Conservation (phyloP, 1,140 invertebrate genomes). For the Megalopta genalis region DNA sequence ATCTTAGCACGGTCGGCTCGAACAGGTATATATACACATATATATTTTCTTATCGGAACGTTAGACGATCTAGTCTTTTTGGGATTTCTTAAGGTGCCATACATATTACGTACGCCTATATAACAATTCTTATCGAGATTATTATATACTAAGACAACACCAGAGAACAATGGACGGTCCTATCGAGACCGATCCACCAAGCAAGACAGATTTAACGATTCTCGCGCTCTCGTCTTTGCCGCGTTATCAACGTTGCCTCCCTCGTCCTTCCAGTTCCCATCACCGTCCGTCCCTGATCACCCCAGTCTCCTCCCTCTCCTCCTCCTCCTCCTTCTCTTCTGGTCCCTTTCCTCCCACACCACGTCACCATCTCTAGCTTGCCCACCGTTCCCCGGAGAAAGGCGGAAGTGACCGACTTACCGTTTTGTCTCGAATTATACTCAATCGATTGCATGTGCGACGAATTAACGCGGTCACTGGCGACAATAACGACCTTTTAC, state of each 20-base stretch:
- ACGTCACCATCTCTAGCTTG: no score
- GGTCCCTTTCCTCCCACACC: no score
- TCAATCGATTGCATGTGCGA: slow-evolving; percentile 28
- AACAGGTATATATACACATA: slow-evolving; percentile 43
- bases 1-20: slow-evolving; percentile 32
- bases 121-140: slow-evolving; percentile 9
- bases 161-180: not conserved
- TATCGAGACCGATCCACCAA: not conserved
- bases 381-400: slow-evolving; percentile 4
- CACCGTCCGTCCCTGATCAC: no score
- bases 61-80: slow-evolving; percentile 52
- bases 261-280: no score
- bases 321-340: not conserved
- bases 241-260: slow-evolving; percentile 27
- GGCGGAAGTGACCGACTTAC: slow-evolving; percentile 38
- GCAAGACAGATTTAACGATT: not conserved
- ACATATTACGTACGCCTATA: slow-evolving; percentile 22
- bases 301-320: no score
- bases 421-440: slow-evolving; percentile 34
- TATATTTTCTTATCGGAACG: slow-evolving; percentile 62
- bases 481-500: slow-evolving; percentile 47
- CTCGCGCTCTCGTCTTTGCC: slow-evolving; percentile 36
- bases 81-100: slow-evolving; percentile 45
- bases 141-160: not conserved
- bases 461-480: slow-evolving; percentile 50